Evolutionary conservation across 2,113 vertebrate genomes (phyloP), one percentile per base, ranked within the genome.

Genomic region (Ahaetulla prasina): DNA sequence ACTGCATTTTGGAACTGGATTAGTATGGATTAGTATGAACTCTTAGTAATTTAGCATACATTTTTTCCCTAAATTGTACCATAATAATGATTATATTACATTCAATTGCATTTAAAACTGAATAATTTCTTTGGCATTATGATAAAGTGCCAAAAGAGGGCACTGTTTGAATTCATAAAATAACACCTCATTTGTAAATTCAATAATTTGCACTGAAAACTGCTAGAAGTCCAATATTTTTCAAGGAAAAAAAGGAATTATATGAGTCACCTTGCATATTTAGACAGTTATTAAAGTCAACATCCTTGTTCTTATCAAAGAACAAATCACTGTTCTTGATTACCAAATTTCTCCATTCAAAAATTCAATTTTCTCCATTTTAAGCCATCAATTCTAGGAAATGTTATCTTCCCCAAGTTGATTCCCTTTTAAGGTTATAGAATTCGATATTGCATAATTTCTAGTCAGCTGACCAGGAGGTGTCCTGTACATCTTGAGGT

Each of bases 111-210:
- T 68, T 60, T 74, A 74, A 50, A 23, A 85, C 35, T 85, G 85
- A 45, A 49, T 47, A 47, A 49, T 86, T 47, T 30, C 10, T 54
- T 35, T 35, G 22, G 52, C n/a, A 88, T 35, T 54, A 54, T 39
- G 23, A 88, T 39, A 52, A 92, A 7, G 60, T 45, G 90, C 94
- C 97, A 95, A 80, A 55, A 97, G 97, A 96, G 96, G 97, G 95
- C 96, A 90, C 74, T 95, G 12, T 87, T 43, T 20, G 87, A 89
- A 30, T 57, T 74, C 4, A 53, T 12, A 6, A 49, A 30, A 10
- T 30, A 88, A 43, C 20, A 87, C 30, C 1, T n/a, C 86, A 87
- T 50, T 49, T 1, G 6, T 27, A 87, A 27, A 49, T 16, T 47
- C 10, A 50, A 27, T 25, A 16, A n/a, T 8, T 53, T 35, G 30